Conservation (phyloP, 2,888 invertebrate species). For the Cylindroiulus punctatus region DNA sequence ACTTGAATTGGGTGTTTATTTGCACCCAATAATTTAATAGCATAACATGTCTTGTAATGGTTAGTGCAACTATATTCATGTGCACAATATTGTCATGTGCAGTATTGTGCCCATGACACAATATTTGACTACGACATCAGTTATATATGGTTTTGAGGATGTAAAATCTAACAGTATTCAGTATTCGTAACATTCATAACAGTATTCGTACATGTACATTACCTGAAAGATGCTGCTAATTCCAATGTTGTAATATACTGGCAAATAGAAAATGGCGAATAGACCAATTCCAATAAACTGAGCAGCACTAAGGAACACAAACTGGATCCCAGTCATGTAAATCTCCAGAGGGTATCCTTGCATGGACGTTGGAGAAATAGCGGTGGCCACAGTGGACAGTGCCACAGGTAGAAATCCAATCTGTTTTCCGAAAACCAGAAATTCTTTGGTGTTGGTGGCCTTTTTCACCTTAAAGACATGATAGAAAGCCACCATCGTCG, state of each 20-base stretch:
- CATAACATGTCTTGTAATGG: too few relatives aligned
- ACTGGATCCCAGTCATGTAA: constrained; percentile 53
- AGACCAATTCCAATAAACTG: constrained; percentile 22
- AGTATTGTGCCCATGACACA: too few relatives aligned
- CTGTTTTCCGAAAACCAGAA: constrained; percentile 52
- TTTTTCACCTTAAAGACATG: constrained; percentile 53
- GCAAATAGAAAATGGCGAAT: constrained; percentile 39
- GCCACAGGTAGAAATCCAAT: constrained; percentile 50
- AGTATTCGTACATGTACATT: too few relatives aligned
- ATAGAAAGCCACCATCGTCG: constrained; percentile 47
- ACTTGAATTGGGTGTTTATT: too few relatives aligned
- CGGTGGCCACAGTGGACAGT: constrained; percentile 54
- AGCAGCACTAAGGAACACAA: constrained; percentile 25
- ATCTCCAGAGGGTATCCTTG: constrained; percentile 52
- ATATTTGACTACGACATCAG: too few relatives aligned
- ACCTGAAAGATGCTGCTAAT: constrained; percentile 54
- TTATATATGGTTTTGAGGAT: too few relatives aligned
- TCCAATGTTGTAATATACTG: constrained; percentile 54
- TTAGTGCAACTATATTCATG: too few relatives aligned
- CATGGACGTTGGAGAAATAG: constrained; percentile 43
- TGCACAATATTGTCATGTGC: too few relatives aligned
- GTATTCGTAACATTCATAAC: too few relatives aligned
- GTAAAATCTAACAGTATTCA: too few relatives aligned
- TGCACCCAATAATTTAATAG: too few relatives aligned
- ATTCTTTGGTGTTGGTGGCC: constrained; percentile 47